phyloP scores from a whole-genome alignment of 92 coral and sea anemone genomes.

The Pocillopora meandrina region DNA sequence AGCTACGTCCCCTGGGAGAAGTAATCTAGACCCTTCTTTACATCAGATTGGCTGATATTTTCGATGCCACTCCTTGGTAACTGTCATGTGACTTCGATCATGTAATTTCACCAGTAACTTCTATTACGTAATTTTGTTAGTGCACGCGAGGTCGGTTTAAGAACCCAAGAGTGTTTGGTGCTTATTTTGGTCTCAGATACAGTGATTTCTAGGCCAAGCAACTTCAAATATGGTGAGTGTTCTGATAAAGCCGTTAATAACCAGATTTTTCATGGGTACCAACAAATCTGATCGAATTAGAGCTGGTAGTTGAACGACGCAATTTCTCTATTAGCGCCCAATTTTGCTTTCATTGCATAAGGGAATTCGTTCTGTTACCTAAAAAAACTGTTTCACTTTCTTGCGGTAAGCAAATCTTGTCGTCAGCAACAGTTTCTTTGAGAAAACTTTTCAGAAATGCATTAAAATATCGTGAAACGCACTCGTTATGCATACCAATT shows the following conservation, averaged over 20 bases:
- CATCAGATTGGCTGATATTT: conserved; percentile 2
- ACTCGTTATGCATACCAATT: too few species aligned
- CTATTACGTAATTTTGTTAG: too few species aligned
- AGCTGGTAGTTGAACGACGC: neutral
- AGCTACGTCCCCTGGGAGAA: neutral
- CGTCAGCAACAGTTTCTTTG: too few species aligned
- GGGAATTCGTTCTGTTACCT: neutral
- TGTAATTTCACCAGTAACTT: too few species aligned
- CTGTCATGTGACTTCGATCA: neutral
- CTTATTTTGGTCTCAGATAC: conserved; percentile 19
- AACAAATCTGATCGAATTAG: neutral
- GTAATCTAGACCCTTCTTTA: neutral
- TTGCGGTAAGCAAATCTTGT: too few species aligned
- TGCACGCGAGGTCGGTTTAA: neutral
- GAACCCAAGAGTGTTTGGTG: neutral
- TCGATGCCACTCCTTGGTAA: neutral
- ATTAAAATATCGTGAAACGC: too few species aligned
- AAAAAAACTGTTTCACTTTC: too few species aligned
- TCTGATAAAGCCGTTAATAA: neutral
- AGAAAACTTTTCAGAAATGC: too few species aligned
- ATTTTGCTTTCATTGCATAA: neutral
- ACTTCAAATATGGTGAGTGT: conserved; percentile 24
- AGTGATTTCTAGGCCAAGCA: conserved; percentile 30
- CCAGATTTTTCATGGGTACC: neutral
- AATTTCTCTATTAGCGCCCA: neutral